These are phyloP conservation scores for Scomber japonicus DNA, from an alignment of 2,113 vertebrate species.

Conservation along the genomic window DNA sequence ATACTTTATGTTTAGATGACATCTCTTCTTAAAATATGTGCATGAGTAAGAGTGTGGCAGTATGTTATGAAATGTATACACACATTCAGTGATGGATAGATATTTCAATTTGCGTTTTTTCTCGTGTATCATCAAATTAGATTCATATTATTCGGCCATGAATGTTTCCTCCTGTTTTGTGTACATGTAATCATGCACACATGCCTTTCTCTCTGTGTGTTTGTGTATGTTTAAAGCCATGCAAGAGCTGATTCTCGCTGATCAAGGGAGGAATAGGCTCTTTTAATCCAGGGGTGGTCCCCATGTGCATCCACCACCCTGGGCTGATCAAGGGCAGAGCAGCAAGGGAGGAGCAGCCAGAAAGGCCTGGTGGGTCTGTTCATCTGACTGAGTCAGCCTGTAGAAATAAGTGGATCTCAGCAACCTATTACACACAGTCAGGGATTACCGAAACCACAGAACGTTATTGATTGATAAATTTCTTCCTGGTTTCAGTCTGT, in stretches of 20 bases:
- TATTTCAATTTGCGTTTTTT: constrained; percentile 27
- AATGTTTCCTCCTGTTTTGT: constrained; percentile 41
- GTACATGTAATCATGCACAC: constrained; percentile 49
- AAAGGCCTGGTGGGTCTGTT: constrained; percentile 45
- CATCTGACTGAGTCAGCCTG: constrained; percentile 57
- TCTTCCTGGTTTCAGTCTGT: constrained; percentile 49
- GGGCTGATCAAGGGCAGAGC: constrained; percentile 48
- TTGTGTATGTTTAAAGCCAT: constrained; percentile 48
- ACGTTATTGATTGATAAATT: constrained; percentile 70
- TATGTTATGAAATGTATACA: background rate
- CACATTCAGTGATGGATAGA: constrained; percentile 13
- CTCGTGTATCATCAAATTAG: constrained; percentile 46
- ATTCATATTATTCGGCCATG: constrained; percentile 16
- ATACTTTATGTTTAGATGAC: constrained; percentile 26
- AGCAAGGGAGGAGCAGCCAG: constrained; percentile 25
- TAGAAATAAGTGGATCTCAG: constrained; percentile 51
- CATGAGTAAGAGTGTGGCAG: background rate
- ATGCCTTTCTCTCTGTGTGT: constrained; percentile 29
- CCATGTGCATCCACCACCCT: constrained; percentile 56
- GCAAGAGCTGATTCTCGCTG: constrained; percentile 41
- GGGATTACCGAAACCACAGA: constrained; percentile 63
- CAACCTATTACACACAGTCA: constrained; percentile 56
- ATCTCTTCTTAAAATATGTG: constrained; percentile 28
- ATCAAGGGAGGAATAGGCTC: constrained; percentile 59
- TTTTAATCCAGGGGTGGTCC: constrained; percentile 75